phyloP scores from a whole-genome alignment of 2,888 invertebrate genomes.

The Deroplatys truncata region DNA sequence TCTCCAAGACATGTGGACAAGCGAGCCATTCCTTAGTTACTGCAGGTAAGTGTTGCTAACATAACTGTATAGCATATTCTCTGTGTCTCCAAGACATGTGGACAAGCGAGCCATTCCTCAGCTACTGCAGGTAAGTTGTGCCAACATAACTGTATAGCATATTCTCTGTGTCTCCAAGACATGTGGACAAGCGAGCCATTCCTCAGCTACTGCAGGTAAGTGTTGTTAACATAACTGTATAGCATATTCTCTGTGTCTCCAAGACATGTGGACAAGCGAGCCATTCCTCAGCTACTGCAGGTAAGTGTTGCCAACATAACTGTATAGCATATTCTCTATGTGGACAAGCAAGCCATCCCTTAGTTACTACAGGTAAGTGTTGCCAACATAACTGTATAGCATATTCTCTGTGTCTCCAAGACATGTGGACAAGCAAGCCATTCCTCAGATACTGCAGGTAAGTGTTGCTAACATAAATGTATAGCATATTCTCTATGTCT shows the following conservation, averaged over 20 bases:
- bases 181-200: conserved; percentile 45
- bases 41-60: conserved; percentile 53
- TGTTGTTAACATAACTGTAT: background rate
- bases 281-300: conserved; percentile 65
- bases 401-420: conserved; percentile 29
- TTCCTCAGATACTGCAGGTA: conserved; percentile 69
- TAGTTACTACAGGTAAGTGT: conserved; percentile 61
- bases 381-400: background rate
- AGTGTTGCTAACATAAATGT: conserved; percentile 27
- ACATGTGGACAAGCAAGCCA: conserved; percentile 41
- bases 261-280: conserved; percentile 38
- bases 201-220: conserved; percentile 66
- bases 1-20: conserved; percentile 35
- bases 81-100: conserved; percentile 33
- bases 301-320: conserved; percentile 43
- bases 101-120: conserved; percentile 53
- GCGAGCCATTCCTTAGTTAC: conserved; percentile 58
- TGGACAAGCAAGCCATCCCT: conserved; percentile 51
- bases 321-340: background rate
- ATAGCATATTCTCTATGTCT: conserved; percentile 14
- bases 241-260: conserved; percentile 24
- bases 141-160: background rate
- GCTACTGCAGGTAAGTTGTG: conserved; percentile 59
- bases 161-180: conserved; percentile 33
- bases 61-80: background rate